Conservation (phyloP, 2,888 invertebrate genomes). For the Rhagium mordax region DNA sequence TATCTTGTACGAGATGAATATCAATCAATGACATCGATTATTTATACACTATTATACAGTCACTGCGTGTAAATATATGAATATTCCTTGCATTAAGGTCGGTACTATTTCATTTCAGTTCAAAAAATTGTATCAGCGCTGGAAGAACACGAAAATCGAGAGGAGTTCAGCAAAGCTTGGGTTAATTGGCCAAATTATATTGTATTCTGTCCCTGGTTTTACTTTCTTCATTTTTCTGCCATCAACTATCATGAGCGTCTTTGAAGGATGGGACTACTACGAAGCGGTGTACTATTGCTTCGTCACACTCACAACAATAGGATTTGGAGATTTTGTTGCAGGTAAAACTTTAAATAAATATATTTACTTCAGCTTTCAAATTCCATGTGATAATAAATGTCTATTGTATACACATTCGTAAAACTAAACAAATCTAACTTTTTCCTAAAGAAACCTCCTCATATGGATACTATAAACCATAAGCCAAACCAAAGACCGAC, state of each 20-base stretch:
- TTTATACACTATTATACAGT: conserved; percentile 40
- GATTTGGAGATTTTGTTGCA: conserved; percentile 94
- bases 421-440: no score
- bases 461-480: no score
- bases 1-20: conserved; percentile 26
- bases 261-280: conserved; percentile 90
- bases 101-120: conserved; percentile 73
- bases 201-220: conserved; percentile 92
- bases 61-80: conserved; percentile 31
- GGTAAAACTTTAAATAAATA: conserved; percentile 76
- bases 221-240: conserved; percentile 90
- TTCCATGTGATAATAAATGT: no score
- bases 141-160: conserved; percentile 80
- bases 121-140: conserved; percentile 83
- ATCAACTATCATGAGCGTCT: conserved; percentile 86
- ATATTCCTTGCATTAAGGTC: conserved; percentile 35
- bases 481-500: no score
- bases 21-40: conserved; percentile 39
- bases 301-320: conserved; percentile 90
- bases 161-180: conserved; percentile 80
- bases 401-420: no score
- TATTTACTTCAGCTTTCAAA: no score
- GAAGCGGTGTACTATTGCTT: conserved; percentile 91
- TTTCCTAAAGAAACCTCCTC: no score
- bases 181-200: conserved; percentile 83